phyloP scores from a whole-genome alignment of 2,113 vertebrate species.

The Dipodomys merriami region DNA sequence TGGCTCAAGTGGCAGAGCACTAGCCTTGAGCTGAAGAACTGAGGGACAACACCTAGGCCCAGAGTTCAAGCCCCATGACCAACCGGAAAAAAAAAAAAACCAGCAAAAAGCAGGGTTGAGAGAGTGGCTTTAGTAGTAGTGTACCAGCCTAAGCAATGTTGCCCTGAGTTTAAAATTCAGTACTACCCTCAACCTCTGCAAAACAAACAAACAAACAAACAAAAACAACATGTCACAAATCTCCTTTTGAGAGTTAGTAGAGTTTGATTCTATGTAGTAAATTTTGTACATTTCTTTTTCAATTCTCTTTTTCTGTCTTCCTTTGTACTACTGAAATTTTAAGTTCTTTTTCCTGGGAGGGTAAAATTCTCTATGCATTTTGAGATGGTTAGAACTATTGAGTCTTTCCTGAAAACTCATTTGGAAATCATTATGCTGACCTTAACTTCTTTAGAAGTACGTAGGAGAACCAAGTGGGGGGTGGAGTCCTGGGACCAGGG shows the following conservation, averaged over 20 bases:
- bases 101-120: no score
- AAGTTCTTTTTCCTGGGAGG: neutral
- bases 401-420: neutral
- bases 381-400: neutral
- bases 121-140: no score
- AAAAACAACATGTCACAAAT: no score
- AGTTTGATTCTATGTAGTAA: neutral
- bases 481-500: neutral
- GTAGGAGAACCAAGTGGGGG: neutral
- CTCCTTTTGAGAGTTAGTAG: neutral
- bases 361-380: constrained; percentile 19
- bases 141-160: no score
- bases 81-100: no score
- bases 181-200: no score
- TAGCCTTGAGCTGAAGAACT: no score
- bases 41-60: no score
- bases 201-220: no score
- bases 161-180: no score
- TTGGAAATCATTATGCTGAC: neutral
- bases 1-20: no score
- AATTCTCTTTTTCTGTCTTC: neutral
- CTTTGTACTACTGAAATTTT: constrained; percentile 5
- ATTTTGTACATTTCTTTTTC: neutral
- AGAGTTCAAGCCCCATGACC: no score
- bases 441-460: constrained; percentile 7